These are phyloP conservation scores for Okapia johnstoni DNA, from an alignment of 2,113 vertebrate genomes.

Conservation along the genomic window DNA sequence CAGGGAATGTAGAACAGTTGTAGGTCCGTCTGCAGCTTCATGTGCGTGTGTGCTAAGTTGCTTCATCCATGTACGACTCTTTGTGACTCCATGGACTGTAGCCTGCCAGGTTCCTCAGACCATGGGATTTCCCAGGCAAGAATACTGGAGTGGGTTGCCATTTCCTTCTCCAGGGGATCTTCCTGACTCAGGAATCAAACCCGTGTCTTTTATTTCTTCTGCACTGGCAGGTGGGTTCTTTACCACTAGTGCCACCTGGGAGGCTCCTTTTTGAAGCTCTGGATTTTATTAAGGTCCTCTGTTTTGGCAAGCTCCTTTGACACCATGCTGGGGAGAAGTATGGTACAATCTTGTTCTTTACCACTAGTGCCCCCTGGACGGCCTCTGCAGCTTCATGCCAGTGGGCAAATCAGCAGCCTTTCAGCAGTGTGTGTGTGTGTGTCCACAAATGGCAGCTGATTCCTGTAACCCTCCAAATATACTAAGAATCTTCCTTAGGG, in stretches of 20 bases:
- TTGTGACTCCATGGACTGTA: background rate
- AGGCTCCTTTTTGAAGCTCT: background rate
- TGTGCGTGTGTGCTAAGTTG: background rate
- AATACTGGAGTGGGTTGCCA: background rate
- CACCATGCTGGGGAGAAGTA: background rate
- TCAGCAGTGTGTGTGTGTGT: background rate
- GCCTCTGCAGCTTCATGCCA: background rate
- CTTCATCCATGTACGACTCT: background rate
- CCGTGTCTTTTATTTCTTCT: background rate
- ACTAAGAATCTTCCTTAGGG: background rate
- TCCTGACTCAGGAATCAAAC: background rate
- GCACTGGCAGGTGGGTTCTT: background rate
- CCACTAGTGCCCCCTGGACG: accelerated
- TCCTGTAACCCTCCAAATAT: background rate
- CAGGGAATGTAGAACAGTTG: background rate
- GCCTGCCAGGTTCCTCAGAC: background rate
- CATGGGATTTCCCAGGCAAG: background rate
- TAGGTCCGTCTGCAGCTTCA: background rate
- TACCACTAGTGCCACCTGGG: background rate
- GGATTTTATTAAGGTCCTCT: background rate
- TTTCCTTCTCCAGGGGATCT: background rate
- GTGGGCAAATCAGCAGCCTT: background rate
- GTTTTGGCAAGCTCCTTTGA: background rate
- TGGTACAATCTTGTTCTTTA: background rate
- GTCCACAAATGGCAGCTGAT: background rate